A percentile compares a stretch with the other conserved stretches of the same genome.
These are phyloP conservation scores for Epinephelus fuscoguttatus DNA, from an alignment of 2,113 vertebrate species.

Conservation along the genomic window DNA sequence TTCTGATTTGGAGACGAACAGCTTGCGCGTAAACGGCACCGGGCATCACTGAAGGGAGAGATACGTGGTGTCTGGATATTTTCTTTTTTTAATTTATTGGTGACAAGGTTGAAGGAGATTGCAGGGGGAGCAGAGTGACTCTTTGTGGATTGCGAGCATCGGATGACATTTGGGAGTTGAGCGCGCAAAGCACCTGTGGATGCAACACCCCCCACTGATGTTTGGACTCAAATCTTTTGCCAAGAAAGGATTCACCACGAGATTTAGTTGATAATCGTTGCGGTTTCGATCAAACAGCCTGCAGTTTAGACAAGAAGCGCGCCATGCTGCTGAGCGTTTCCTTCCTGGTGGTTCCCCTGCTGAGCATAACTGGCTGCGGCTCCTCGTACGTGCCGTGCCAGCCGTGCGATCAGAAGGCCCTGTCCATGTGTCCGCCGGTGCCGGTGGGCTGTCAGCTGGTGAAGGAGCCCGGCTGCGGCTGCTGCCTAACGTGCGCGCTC, in stretches of 20 bases:
- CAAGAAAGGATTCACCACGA: slow-evolving; percentile 32
- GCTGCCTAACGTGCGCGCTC: slow-evolving; percentile 97
- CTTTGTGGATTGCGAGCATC: slow-evolving; percentile 23
- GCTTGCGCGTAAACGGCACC: slow-evolving; percentile 78
- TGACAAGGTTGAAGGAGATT: neutral
- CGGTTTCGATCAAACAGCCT: neutral
- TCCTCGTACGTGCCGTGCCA: slow-evolving; percentile 94
- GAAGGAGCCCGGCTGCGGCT: slow-evolving; percentile 98
- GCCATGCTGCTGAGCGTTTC: slow-evolving; percentile 84
- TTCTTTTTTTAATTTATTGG: neutral
- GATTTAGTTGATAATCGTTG: slow-evolving; percentile 37
- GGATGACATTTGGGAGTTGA: slow-evolving; percentile 34
- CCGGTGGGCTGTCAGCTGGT: slow-evolving; percentile 93
- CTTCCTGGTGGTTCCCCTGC: slow-evolving; percentile 84
- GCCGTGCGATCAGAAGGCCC: slow-evolving; percentile 93
- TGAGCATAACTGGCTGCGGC: slow-evolving; percentile 80
- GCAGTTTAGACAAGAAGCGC: slow-evolving; percentile 10
- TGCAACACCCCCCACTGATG: slow-evolving; percentile 51
- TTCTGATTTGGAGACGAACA: slow-evolving; percentile 63
- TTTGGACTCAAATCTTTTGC: slow-evolving; percentile 41
- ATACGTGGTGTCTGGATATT: slow-evolving; percentile 29
- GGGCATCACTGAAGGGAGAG: slow-evolving; percentile 43
- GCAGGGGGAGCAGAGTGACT: neutral
- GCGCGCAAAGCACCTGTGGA: slow-evolving; percentile 76
- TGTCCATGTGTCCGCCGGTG: slow-evolving; percentile 91